These are phyloP conservation scores for Achlya flavicornis DNA, from an alignment of 2,888 invertebrate genomes.

Conservation along the genomic window DNA sequence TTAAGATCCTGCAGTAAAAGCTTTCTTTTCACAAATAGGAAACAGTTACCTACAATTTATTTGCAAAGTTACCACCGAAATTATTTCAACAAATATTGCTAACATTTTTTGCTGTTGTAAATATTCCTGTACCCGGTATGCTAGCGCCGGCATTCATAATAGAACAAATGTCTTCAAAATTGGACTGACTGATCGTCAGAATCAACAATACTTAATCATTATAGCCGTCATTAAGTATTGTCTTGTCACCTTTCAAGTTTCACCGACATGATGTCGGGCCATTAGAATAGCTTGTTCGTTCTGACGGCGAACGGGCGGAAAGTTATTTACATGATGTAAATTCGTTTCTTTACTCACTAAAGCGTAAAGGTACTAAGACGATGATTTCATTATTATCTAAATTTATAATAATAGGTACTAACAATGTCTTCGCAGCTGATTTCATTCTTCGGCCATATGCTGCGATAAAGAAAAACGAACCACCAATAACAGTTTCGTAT, in stretches of 20 bases:
- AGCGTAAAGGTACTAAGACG: too few species aligned
- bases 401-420: too few species aligned
- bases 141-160: slow-evolving; percentile 5
- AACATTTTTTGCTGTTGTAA: slow-evolving; percentile 1
- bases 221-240: slow-evolving; percentile 73
- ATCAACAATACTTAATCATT: slow-evolving; percentile 73
- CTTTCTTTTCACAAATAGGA: neutral
- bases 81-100: neutral
- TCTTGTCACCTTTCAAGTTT: slow-evolving; percentile 70
- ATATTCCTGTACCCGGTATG: neutral
- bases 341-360: neutral
- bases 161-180: slow-evolving; percentile 36
- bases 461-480: too few species aligned
- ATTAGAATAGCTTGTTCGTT: slow-evolving; percentile 32
- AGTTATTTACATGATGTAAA: neutral
- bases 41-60: slow-evolving; percentile 7
- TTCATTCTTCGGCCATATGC: too few species aligned
- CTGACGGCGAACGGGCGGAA: too few species aligned
- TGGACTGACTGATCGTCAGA: slow-evolving; percentile 44
- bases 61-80: neutral
- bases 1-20: neutral
- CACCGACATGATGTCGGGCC: slow-evolving; percentile 59
- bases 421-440: too few species aligned
- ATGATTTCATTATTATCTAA: too few species aligned
- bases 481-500: too few species aligned